Conservation (phyloP, 2,113 vertebrate genomes). For the Perca flavescens region DNA sequence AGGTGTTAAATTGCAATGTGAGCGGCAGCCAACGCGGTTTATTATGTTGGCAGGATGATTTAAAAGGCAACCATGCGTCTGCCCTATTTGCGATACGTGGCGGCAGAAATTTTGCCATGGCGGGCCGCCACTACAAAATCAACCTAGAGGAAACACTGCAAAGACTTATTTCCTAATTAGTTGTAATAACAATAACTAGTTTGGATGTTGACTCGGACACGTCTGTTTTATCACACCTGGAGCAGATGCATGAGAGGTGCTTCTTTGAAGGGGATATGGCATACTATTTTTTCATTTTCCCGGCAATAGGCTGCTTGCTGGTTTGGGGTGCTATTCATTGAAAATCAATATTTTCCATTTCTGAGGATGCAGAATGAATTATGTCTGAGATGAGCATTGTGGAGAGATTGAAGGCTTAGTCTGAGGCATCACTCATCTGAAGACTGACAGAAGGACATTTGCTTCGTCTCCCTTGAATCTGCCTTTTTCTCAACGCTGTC, state of each 20-base stretch:
- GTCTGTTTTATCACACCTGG: constrained; percentile 40
- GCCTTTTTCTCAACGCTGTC: constrained; percentile 49
- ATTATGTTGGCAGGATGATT: too few species aligned
- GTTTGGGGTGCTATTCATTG: constrained; percentile 77
- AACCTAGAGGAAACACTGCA: too few species aligned
- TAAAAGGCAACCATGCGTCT: too few species aligned
- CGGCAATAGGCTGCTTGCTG: constrained; percentile 47
- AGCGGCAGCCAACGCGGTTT: too few species aligned
- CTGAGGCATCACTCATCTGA: constrained; percentile 70
- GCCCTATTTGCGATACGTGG: too few species aligned
- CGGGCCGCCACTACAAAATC: too few species aligned
- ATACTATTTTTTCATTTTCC: constrained; percentile 54
- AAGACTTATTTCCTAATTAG: constrained; percentile 68
- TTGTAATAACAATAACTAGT: constrained; percentile 54
- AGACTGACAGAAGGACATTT: constrained; percentile 78
- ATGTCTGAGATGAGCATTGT: constrained; percentile 77
- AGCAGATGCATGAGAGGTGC: constrained; percentile 8
- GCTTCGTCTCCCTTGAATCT: constrained; percentile 58
- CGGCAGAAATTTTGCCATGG: too few species aligned
- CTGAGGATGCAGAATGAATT: constrained; percentile 81
- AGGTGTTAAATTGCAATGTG: too few species aligned
- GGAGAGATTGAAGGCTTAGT: constrained; percentile 74
- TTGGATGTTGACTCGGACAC: constrained; percentile 20
- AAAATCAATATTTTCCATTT: constrained; percentile 84
- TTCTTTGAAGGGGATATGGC: constrained; percentile 11